Conservation (phyloP, 2,797 vertebrate species). For the Eptatretus atami region DNA sequence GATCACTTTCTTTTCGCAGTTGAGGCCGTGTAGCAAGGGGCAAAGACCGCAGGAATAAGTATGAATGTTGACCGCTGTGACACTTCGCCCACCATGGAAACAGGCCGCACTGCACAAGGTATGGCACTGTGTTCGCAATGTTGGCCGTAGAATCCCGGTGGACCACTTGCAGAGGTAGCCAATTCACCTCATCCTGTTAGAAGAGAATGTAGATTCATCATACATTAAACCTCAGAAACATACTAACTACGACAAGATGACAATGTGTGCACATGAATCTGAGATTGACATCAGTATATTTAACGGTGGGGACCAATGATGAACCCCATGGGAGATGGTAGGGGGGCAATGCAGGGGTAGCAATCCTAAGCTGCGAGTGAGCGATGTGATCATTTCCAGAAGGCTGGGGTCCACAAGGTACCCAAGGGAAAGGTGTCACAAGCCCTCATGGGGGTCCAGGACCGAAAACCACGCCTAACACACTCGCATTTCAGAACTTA, state of each 20-base stretch:
- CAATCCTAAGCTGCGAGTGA: too few species aligned
- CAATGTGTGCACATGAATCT: too few species aligned
- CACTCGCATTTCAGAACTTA: too few species aligned
- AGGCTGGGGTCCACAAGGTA: too few species aligned
- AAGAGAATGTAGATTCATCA: neutral
- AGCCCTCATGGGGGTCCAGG: too few species aligned
- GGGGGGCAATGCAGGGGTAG: neutral
- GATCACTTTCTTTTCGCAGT: constrained; percentile 95
- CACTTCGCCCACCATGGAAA: constrained; percentile 66
- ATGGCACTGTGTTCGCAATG: constrained; percentile 58
- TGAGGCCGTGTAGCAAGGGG: constrained; percentile 62
- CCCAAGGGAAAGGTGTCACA: neutral
- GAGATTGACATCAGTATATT: too few species aligned
- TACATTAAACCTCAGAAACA: neutral
- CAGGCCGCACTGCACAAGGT: constrained; percentile 50
- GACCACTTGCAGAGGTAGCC: constrained; percentile 48
- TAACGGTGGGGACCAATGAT: too few species aligned
- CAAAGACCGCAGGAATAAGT: constrained; percentile 67
- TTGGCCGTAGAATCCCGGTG: constrained; percentile 38
- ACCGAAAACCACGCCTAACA: too few species aligned
- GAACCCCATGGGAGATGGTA: too few species aligned
- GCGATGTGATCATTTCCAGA: too few species aligned
- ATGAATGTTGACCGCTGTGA: constrained; percentile 35
- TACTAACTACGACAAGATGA: too few species aligned
- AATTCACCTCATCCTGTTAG: constrained; percentile 43